A percentile compares a stretch with the other conserved stretches of the same genome.
Evolutionary conservation across 1,140 invertebrate genomes (phyloP).

Genomic region (Drosophila oshimai): DNA sequence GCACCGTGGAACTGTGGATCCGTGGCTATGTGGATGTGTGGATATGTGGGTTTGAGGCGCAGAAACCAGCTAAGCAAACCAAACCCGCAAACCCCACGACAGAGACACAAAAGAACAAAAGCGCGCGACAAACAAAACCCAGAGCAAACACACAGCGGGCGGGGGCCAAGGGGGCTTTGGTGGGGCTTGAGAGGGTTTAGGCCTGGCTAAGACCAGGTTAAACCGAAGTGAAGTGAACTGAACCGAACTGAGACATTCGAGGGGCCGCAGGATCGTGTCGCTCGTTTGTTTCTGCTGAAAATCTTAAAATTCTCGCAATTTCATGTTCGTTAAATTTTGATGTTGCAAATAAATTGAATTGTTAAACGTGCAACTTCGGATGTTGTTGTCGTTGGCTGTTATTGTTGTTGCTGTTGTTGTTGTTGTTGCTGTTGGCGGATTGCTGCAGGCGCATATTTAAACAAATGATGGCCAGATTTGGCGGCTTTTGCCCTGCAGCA

Average conservation of each 20-base stretch:
- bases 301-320: conserved; percentile 83
- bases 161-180: not conserved
- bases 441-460: conserved; percentile 82
- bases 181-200: conserved; percentile 7
- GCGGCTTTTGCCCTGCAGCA: conserved; percentile 48
- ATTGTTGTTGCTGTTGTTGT: conserved; percentile 8
- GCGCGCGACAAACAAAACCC: conserved; percentile 76
- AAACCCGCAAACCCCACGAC: conserved; percentile 75
- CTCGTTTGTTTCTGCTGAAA: conserved; percentile 83
- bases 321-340: conserved; percentile 83
- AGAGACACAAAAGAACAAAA: conserved; percentile 78
- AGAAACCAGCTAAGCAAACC: conserved; percentile 75
- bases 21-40: conserved; percentile 27
- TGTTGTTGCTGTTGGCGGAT: conserved; percentile 40
- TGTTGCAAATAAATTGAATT: conserved; percentile 83
- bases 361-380: conserved; percentile 82
- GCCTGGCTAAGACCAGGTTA: not conserved
- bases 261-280: conserved; percentile 78
- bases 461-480: conserved; percentile 82
- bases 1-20: conserved; percentile 29
- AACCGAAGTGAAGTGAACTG: conserved; percentile 21
- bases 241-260: conserved; percentile 54
- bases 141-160: conserved; percentile 57
- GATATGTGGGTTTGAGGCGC: conserved; percentile 24
- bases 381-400: conserved; percentile 57